Conservation (phyloP, 2,113 vertebrate species). For the Amia ocellicauda region DNA sequence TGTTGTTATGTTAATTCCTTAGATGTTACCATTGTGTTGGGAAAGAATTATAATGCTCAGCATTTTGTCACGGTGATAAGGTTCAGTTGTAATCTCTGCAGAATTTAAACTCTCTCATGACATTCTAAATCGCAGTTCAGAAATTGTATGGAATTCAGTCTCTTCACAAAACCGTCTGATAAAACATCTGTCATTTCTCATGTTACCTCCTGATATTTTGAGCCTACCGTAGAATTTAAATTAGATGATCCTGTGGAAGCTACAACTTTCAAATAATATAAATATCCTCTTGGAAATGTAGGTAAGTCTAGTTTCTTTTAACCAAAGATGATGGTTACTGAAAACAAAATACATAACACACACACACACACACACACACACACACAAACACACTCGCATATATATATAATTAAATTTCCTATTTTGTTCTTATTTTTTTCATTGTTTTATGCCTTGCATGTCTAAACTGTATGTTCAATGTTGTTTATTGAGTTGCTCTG, state of each 20-base stretch:
- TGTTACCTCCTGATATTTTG: conserved; percentile 37
- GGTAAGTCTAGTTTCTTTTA: too few species aligned
- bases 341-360: too few species aligned
- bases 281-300: too few species aligned
- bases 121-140: conserved; percentile 39
- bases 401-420: too few species aligned
- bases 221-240: conserved; percentile 35
- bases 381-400: too few species aligned
- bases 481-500: too few species aligned
- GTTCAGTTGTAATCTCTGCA: not conserved
- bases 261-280: conserved; percentile 7
- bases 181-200: conserved; percentile 39
- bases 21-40: not conserved
- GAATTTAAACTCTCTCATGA: conserved; percentile 20
- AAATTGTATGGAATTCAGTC: conserved; percentile 40
- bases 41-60: conserved; percentile 3
- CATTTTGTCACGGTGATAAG: not conserved
- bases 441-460: too few species aligned
- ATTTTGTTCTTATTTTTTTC: too few species aligned
- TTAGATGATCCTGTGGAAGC: not conserved
- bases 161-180: conserved; percentile 40
- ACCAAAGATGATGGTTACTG: too few species aligned
- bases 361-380: too few species aligned
- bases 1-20: not conserved
- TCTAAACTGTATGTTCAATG: too few species aligned